Evolutionary conservation across 2,797 vertebrate genomes (phyloP).

Genomic region (Anisognathus igniventris): DNA sequence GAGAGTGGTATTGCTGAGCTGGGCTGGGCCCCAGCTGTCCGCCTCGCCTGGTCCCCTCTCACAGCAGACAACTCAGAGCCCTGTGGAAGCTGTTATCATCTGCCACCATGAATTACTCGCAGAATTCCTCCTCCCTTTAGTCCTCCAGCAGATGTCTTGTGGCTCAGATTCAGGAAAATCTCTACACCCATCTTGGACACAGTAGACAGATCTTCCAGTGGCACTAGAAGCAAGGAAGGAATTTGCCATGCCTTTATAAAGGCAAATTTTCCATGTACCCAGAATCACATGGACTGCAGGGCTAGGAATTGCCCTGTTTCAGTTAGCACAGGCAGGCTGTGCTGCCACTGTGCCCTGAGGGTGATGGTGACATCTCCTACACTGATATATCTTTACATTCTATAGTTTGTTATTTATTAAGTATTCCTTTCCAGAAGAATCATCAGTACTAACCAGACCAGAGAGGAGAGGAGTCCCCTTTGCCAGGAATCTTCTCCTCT

Average conservation of each 20-base stretch:
- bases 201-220: background rate
- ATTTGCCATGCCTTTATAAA: slow-evolving; percentile 14
- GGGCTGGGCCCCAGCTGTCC: background rate
- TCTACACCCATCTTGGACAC: slow-evolving; percentile 10
- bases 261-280: background rate
- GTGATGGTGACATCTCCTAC: background rate
- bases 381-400: background rate
- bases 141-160: slow-evolving; percentile 3
- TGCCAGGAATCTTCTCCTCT: slow-evolving; percentile 21
- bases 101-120: background rate
- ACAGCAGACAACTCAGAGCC: background rate
- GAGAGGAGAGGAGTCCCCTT: background rate
- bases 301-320: background rate
- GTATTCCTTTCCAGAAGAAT: background rate
- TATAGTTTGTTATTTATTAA: background rate
- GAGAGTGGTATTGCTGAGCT: background rate
- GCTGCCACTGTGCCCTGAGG: background rate
- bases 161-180: slow-evolving; percentile 44
- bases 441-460: background rate
- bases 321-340: background rate
- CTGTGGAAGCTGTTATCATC: background rate
- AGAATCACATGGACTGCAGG: background rate
- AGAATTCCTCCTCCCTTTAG: slow-evolving; percentile 5
- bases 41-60: background rate
- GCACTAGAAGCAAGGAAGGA: background rate